phyloP scores from a whole-genome alignment of 2,113 vertebrate species.

The Otolemur garnettii region DNA sequence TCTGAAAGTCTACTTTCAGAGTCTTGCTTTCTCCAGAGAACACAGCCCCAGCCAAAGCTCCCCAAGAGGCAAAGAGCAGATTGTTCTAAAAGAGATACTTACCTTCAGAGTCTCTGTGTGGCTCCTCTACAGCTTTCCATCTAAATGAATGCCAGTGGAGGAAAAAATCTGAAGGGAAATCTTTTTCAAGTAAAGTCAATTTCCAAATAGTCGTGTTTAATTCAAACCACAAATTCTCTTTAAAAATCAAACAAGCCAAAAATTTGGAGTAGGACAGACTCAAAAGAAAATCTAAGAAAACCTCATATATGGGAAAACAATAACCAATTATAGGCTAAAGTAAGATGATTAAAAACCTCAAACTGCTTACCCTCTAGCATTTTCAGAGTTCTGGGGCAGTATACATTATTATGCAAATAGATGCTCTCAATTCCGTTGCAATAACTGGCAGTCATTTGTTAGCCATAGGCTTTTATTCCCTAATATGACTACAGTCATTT shows the following conservation, averaged over 20 bases:
- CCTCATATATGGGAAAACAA: background rate
- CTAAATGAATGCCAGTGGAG: background rate
- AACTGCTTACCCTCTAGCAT: background rate
- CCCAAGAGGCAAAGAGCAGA: background rate
- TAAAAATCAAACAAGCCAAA: constrained; percentile 40
- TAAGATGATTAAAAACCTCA: constrained; percentile 15
- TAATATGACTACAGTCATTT: constrained; percentile 26
- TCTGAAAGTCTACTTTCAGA: background rate
- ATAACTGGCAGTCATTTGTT: background rate
- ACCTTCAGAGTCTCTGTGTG: constrained; percentile 26
- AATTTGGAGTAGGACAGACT: background rate
- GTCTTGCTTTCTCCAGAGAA: background rate
- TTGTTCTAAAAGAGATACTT: constrained; percentile 21
- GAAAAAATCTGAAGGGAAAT: background rate
- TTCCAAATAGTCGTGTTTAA: constrained; percentile 14
- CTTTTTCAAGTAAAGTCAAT: constrained; percentile 20
- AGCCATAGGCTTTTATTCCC: constrained; percentile 50
- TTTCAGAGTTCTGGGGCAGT: background rate
- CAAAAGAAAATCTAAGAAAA: background rate
- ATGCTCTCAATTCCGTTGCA: background rate
- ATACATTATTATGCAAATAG: background rate
- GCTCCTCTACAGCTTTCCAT: constrained; percentile 27
- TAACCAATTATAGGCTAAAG: background rate
- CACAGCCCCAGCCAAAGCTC: background rate
- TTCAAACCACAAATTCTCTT: constrained; percentile 29